phyloP scores from a whole-genome alignment of 2,113 vertebrate genomes.

The Greenwoodochromis staneri region DNA sequence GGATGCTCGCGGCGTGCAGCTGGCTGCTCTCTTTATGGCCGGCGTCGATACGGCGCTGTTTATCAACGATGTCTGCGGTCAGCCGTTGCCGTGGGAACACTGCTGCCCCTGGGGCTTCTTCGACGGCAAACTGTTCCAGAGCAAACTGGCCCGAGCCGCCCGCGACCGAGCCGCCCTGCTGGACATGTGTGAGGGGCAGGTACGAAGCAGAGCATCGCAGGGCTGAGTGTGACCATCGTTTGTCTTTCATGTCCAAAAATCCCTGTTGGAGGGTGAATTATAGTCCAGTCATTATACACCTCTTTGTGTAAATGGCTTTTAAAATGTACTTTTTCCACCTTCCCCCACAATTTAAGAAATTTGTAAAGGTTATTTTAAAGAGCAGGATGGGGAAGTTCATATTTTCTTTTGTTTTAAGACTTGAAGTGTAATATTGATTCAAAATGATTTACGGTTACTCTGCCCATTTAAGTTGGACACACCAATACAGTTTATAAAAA shows the following conservation, averaged over 20 bases:
- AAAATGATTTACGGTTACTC: accelerated
- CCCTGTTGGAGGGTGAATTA: background rate
- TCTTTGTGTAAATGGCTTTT: background rate
- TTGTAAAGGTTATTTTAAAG: background rate
- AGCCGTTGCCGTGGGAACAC: slow-evolving; percentile 90
- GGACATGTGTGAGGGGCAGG: slow-evolving; percentile 91
- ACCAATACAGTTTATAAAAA: background rate
- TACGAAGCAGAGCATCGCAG: slow-evolving; percentile 2
- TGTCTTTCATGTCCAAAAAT: background rate
- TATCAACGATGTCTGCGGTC: slow-evolving; percentile 87
- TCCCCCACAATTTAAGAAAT: background rate
- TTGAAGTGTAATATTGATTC: accelerated
- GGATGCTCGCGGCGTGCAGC: slow-evolving; percentile 84
- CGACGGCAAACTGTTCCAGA: slow-evolving; percentile 92
- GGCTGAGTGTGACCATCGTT: background rate
- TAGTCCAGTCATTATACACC: accelerated
- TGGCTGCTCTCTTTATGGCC: slow-evolving; percentile 88
- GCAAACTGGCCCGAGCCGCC: slow-evolving; percentile 81
- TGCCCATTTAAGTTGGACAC: background rate
- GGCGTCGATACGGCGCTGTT: slow-evolving; percentile 88
- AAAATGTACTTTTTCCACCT: background rate
- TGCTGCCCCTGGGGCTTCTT: slow-evolving; percentile 95
- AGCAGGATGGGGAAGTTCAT: accelerated
- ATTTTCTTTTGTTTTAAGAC: background rate
- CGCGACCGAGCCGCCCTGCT: slow-evolving; percentile 80